Base-by-base conservation (phyloP, 2,888 invertebrate genomes). In the Erebia epiphron region DNA sequence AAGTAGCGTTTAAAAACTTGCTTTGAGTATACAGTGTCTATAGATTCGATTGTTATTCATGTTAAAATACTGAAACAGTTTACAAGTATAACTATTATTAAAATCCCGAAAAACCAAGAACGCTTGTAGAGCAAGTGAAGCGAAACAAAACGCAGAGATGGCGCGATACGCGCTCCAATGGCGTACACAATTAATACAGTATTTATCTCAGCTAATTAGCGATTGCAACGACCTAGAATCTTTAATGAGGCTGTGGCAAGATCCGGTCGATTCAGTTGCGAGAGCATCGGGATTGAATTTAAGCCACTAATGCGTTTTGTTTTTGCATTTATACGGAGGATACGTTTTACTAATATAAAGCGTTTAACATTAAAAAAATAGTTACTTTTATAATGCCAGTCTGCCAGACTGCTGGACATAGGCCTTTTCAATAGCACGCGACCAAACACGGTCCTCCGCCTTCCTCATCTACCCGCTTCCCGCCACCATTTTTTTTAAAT, bases 161-260 rank as follows among this genome's bases (percentile, higher is more conserved):
- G 81, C 79, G 82, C 85, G 92, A 91, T 91, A 90, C 80, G 74
- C 65, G 79, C 81, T 83, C 89, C 87, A 90, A 89, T 90, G 90
- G 89, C 88, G 86, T 86, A 89, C 87, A 88, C 91, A 92, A 92
- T 92, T 92, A 92, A 92, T 92, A 89, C 90, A 80, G 83, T 82
- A 90, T 87, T 91, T 92, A 92, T 90, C 92, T 91, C 82, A 73
- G 76, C 88, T 92, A 92, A 92, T 92, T 92, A 92, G 89, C 86
- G 86, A 91, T 92, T 91, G 91, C 91, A 87, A 80, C 87, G 91
- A 90, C 92, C 92, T 92, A 92, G 92, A 92, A 92, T 92, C 88
- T 87, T 84, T 90, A 92, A 92, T 91, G 91, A 92, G 92, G 77
- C 87, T 90, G 89, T 76, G 82, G 92, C 84, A 91, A 92, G 91